These are phyloP conservation scores for Babyrousa celebensis DNA, from an alignment of 2,797 vertebrate species.

Conservation along the genomic window DNA sequence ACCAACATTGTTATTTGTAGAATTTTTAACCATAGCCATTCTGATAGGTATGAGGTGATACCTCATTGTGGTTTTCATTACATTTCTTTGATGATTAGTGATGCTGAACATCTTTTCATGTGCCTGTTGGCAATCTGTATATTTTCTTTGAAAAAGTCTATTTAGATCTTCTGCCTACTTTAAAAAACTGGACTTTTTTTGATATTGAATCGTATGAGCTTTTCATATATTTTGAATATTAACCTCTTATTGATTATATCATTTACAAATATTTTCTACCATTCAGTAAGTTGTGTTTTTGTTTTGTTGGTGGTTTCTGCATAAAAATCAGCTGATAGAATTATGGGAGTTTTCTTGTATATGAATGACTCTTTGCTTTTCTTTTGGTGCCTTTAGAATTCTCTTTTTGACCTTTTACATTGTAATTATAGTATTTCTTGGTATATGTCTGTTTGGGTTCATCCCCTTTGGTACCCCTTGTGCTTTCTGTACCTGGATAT, in stretches of 20 bases:
- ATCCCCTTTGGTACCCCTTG: no score
- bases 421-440: no score
- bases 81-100: neutral
- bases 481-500: no score
- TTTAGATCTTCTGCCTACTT: neutral
- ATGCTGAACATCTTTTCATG: neutral
- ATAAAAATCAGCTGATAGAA: no score
- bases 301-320: neutral
- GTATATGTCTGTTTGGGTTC: no score
- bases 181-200: neutral
- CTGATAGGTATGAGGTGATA: neutral
- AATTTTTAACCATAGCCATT: neutral
- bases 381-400: no score
- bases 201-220: neutral
- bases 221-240: neutral
- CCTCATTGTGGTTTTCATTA: neutral
- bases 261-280: neutral
- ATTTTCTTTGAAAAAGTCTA: neutral
- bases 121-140: neutral
- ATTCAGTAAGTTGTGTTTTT: neutral
- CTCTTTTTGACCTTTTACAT: no score
- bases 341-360: no score
- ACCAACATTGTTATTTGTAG: neutral
- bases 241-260: neutral
- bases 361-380: no score